Conservation (phyloP, 1,140 invertebrate species). For the Vanessa tameamea region DNA sequence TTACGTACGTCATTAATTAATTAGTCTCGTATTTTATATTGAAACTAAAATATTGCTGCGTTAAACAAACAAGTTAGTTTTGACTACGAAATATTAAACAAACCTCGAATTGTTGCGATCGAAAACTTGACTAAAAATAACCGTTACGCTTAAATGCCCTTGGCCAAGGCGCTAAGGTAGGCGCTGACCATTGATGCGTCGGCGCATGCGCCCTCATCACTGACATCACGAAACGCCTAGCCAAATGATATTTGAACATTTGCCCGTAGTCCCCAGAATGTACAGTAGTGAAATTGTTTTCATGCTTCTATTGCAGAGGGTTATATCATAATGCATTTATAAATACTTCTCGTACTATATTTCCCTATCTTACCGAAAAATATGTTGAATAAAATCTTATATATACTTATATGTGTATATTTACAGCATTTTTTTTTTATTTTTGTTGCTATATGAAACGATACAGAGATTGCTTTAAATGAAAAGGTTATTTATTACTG, state of each 20-base stretch:
- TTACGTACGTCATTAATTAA: background rate
- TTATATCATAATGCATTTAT: background rate
- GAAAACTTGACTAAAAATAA: constrained; percentile 28
- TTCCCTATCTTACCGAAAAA: too few species aligned
- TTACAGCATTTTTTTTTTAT: too few species aligned
- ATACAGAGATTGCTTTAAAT: too few species aligned
- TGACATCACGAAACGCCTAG: constrained; percentile 5
- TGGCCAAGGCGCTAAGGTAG: constrained; percentile 38
- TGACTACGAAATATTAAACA: constrained; percentile 32
- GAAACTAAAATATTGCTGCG: constrained; percentile 12
- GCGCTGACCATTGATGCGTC: constrained; percentile 33
- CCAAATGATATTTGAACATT: constrained; percentile 26
- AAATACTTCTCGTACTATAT: background rate
- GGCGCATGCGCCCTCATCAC: constrained; percentile 28
- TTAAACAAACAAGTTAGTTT: constrained; percentile 17
- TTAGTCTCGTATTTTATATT: background rate
- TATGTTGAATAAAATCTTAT: too few species aligned
- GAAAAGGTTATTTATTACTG: too few species aligned
- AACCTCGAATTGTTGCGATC: constrained; percentile 25
- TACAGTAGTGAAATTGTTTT: constrained; percentile 20
- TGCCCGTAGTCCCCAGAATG: constrained; percentile 22
- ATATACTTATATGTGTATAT: too few species aligned
- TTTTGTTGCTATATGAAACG: too few species aligned
- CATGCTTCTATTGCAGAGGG: constrained; percentile 1
- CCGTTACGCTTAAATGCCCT: constrained; percentile 33